A percentile compares a stretch with the other conserved stretches of the same genome.
Evolutionary conservation across 2,113 vertebrate species (phyloP).

Genomic region (Antechinus stuartii): DNA sequence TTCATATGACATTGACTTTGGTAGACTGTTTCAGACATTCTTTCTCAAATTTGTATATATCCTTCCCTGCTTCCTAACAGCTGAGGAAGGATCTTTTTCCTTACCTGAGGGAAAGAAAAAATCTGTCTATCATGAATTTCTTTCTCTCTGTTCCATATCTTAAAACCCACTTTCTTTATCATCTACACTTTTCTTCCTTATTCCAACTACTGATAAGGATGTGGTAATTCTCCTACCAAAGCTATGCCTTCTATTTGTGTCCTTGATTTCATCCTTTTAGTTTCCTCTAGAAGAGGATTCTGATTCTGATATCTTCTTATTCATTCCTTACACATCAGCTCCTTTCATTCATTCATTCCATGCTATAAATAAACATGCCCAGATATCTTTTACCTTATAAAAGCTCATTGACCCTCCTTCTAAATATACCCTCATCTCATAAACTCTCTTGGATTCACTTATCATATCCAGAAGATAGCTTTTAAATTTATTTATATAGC

Average conservation of each 20-base stretch:
- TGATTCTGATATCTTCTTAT: background rate
- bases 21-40: background rate
- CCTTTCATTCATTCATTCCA: background rate
- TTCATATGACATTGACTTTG: background rate
- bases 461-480: background rate
- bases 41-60: background rate
- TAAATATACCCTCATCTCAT: background rate
- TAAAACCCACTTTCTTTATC: background rate
- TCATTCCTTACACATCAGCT: background rate
- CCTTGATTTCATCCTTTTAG: background rate
- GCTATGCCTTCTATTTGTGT: background rate
- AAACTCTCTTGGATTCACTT: background rate
- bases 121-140: background rate
- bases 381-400: background rate
- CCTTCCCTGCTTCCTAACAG: background rate
- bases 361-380: background rate
- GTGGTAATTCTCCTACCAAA: background rate
- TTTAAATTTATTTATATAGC: background rate
- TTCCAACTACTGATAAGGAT: background rate
- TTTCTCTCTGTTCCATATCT: background rate
- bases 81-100: background rate
- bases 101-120: background rate
- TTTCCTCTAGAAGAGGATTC: background rate
- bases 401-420: background rate
- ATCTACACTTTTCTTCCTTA: background rate